phyloP scores from a whole-genome alignment of 2,888 invertebrate genomes.

The Choreutis nemorana region DNA sequence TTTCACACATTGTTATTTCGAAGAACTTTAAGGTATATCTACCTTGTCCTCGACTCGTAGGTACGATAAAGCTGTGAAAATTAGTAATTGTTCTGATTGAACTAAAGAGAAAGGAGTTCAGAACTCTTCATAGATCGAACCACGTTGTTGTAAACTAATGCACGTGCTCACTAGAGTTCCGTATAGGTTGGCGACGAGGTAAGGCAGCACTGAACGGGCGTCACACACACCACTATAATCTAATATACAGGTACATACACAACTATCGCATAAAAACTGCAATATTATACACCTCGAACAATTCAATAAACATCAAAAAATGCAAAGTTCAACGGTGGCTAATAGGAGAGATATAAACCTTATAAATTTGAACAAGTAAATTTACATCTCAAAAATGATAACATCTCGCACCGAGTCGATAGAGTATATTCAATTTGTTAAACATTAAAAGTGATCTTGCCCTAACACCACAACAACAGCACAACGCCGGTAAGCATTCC shows the following conservation, averaged over 20 bases:
- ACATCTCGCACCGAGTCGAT: conserved; percentile 41
- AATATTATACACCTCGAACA: conserved; percentile 31
- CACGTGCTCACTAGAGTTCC: too few species aligned
- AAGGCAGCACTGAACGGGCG: conserved; percentile 1
- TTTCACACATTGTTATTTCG: too few species aligned
- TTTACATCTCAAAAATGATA: conserved; percentile 62
- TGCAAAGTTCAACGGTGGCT: conserved; percentile 50
- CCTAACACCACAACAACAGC: too few species aligned
- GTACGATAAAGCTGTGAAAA: too few species aligned
- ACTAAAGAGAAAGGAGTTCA: too few species aligned
- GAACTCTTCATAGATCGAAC: too few species aligned
- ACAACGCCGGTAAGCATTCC: too few species aligned
- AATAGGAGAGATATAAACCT: conserved; percentile 52
- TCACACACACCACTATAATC: conserved; percentile 9
- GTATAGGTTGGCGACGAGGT: too few species aligned
- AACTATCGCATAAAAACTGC: conserved; percentile 20
- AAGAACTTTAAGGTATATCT: too few species aligned
- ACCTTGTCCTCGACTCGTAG: too few species aligned
- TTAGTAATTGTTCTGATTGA: too few species aligned
- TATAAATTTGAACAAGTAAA: conserved; percentile 57
- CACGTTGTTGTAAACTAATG: too few species aligned
- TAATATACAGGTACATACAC: conserved; percentile 12
- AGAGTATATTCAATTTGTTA: conserved; percentile 45
- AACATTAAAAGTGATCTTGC: conserved; percentile 31
- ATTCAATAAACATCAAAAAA: conserved; percentile 54